phyloP scores from a whole-genome alignment of 2,888 invertebrate genomes.

The Cataglyphis albicans region DNA sequence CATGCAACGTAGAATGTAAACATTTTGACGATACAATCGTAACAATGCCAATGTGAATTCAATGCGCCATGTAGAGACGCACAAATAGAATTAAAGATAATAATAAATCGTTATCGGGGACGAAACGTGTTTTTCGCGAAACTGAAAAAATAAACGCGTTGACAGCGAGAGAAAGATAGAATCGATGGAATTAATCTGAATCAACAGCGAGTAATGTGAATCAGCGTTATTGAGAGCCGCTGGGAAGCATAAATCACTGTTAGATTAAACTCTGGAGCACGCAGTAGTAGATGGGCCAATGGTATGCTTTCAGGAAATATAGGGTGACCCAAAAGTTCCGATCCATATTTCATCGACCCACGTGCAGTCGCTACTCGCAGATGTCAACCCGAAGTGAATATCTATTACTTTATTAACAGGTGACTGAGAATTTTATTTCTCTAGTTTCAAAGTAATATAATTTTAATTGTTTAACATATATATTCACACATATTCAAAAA shows the following conservation, averaged over 20 bases:
- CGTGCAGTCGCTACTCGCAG: constrained; percentile 34
- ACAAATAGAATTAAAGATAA: constrained; percentile 43
- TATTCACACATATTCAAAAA: background rate
- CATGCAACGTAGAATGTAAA: constrained; percentile 36
- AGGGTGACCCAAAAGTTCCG: constrained; percentile 82
- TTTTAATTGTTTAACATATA: constrained; percentile 4
- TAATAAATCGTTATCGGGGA: constrained; percentile 38
- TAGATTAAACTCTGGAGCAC: constrained; percentile 83
- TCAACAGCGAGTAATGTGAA: constrained; percentile 45
- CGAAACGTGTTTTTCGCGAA: constrained; percentile 24
- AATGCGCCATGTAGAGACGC: constrained; percentile 12
- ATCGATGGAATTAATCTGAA: constrained; percentile 53
- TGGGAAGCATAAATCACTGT: constrained; percentile 84
- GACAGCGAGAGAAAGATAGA: constrained; percentile 24
- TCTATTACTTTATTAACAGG: constrained; percentile 39
- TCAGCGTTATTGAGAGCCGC: constrained; percentile 77
- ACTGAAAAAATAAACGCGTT: constrained; percentile 44
- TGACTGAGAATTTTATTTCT: background rate
- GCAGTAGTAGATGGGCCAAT: constrained; percentile 75
- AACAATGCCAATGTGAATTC: constrained; percentile 45
- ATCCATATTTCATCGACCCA: constrained; percentile 73
- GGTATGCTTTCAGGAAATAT: constrained; percentile 81
- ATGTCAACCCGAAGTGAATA: constrained; percentile 21
- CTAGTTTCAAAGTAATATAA: background rate
- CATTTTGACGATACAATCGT: constrained; percentile 24